Evolutionary conservation across 2,113 vertebrate genomes (phyloP), one percentile per base, ranked within the genome.

Genomic region (Maccullochella peelii): DNA sequence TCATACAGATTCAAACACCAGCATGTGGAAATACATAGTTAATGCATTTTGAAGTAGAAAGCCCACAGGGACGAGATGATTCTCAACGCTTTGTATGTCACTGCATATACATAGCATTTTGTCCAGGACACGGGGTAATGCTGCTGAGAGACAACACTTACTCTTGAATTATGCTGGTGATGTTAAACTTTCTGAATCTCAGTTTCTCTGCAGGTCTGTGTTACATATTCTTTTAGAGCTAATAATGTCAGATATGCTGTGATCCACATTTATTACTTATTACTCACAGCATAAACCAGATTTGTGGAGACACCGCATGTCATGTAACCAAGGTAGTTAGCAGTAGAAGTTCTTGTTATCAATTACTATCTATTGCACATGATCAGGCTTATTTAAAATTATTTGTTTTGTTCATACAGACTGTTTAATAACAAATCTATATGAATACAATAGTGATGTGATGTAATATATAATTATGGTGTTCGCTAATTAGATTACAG

Each of bases 1-100:
- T 80, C 65, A 59, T 63, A 33, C 16, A 42, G 42, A 15, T 0
- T 80, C 69, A 80, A 80, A 69, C 65, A 71, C 44, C 6, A 86
- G 61, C 21, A 76, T 67, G 57, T 49, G 50, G 15, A 77, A 71
- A 86, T 86, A 73, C 86, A 88, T 77, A 75, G 9, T 88, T 85
- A 73, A 92, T 90, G 49, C 40, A 68, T 66, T 55, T 55, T 71
- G 50, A 76, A 78, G 49, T 49, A 63, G 58, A 73, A 77, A 80
- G 50, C 30, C 82, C 47, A 10, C 23, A 42, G 79, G 52, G 71
- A 81, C 6, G 47, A 49, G n/a, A 16, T n/a, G 30, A 12, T 70
- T 84, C 52, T 66, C 7, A 15, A 7, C 1, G 10, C 52, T 78
- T 79, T 72, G 33, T 47, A 55, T 49, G 67, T 57, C 61, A 83